Percentiles rank a stretch among this genome's conserved stretches.
Conservation (phyloP, 2,113 vertebrate species). For the Lampris megalopsis region DNA sequence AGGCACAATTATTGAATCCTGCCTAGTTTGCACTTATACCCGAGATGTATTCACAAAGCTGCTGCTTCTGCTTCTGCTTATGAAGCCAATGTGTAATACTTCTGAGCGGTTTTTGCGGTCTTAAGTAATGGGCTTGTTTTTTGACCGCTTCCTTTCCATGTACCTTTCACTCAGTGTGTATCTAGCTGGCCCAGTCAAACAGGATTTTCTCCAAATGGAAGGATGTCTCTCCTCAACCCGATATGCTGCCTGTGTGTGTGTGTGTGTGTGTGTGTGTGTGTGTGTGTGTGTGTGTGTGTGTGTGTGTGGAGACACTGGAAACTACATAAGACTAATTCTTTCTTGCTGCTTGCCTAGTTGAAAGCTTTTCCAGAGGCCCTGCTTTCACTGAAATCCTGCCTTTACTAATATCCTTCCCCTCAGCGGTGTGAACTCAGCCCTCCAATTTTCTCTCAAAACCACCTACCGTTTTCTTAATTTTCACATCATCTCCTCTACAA, state of each 20-base stretch:
- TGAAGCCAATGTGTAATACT: neutral
- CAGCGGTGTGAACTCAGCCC: conserved; percentile 23
- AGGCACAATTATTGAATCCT: no score
- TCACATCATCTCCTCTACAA: conserved; percentile 17
- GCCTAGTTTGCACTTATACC: no score
- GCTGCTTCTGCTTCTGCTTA: neutral
- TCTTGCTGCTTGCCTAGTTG: conserved; percentile 20
- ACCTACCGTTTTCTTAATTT: conserved; percentile 18
- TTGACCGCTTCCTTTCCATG: neutral
- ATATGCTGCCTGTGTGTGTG: neutral
- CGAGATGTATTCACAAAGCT: neutral
- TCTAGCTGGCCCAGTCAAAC: no score
- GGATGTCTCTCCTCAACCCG: neutral
- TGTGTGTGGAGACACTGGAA: neutral
- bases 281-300: no score
- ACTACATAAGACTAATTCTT: conserved; percentile 6
- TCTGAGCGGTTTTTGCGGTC: neutral
- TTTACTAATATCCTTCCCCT: conserved; percentile 2
- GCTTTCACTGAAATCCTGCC: conserved; percentile 23
- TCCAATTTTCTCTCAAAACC: conserved; percentile 28
- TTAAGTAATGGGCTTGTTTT: neutral
- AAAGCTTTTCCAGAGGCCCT: conserved; percentile 7
- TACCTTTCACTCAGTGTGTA: neutral
- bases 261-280: no score
- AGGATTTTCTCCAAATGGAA: neutral